Evolutionary conservation across 2,888 invertebrate genomes (phyloP).

Genomic region (Lasioglossum pauxillum): DNA sequence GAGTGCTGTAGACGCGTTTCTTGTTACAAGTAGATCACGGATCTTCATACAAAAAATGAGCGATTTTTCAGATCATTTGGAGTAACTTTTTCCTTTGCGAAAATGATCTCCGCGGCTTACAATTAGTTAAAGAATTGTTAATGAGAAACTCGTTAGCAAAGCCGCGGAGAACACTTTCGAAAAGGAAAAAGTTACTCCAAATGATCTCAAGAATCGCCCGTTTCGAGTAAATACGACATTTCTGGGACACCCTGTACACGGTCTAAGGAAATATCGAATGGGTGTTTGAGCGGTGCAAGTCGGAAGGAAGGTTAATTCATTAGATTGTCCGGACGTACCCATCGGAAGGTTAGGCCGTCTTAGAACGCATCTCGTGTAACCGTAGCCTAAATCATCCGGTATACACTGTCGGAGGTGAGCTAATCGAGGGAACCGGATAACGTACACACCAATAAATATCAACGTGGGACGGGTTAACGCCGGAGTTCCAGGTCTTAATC

Average conservation of each 20-base stretch:
- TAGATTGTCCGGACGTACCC: background rate
- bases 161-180: too few species aligned
- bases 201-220: too few species aligned
- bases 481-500: conserved; percentile 56
- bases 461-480: conserved; percentile 34
- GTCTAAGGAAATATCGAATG: background rate
- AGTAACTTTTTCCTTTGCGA: too few species aligned
- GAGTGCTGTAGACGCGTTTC: background rate
- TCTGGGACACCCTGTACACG: too few species aligned
- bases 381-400: conserved; percentile 29
- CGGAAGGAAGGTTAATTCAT: background rate
- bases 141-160: too few species aligned
- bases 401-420: conserved; percentile 25
- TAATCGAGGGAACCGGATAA: conserved; percentile 42
- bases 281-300: background rate
- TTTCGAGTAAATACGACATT: too few species aligned
- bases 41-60: background rate
- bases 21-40: background rate
- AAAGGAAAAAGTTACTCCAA: too few species aligned
- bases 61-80: too few species aligned
- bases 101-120: too few species aligned
- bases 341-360: background rate
- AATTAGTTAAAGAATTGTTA: too few species aligned
- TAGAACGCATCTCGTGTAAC: background rate
- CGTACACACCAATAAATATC: conserved; percentile 57